phyloP scores from a whole-genome alignment of 92 coral and sea anemone species.

The Ricordea florida region DNA sequence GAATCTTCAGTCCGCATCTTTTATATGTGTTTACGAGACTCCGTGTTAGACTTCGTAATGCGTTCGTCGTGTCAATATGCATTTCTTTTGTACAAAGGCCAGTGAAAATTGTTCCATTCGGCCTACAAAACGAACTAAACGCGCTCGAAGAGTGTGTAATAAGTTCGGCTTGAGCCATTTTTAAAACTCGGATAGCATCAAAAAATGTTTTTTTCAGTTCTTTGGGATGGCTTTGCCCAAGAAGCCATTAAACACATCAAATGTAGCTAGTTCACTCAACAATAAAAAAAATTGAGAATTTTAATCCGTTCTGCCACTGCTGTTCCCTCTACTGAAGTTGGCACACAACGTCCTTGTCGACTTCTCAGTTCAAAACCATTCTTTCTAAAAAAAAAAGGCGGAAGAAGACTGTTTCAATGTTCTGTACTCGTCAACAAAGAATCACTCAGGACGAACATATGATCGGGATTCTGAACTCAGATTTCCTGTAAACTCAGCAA shows the following conservation, averaged over 20 bases:
- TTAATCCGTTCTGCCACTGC: no score
- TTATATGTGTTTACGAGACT: slow-evolving; percentile 77
- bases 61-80: slow-evolving; percentile 74
- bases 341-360: no score
- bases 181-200: slow-evolving; percentile 17
- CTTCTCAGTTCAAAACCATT: no score
- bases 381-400: no score
- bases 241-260: slow-evolving; percentile 27
- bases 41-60: slow-evolving; percentile 72
- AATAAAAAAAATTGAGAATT: neutral
- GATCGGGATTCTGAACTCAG: no score
- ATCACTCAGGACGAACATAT: no score
- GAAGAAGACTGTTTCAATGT: no score
- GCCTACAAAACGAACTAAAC: slow-evolving; percentile 68
- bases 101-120: slow-evolving; percentile 51
- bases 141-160: slow-evolving; percentile 87
- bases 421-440: no score
- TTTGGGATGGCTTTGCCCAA: slow-evolving; percentile 6
- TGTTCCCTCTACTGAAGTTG: no score
- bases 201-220: slow-evolving; percentile 14
- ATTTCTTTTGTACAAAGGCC: slow-evolving; percentile 41
- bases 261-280: slow-evolving; percentile 9
- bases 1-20: slow-evolving; percentile 78
- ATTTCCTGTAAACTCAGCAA: no score
- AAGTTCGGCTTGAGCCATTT: slow-evolving; percentile 90